These are phyloP conservation scores for Penaeus japonicus DNA, from an alignment of 1,140 invertebrate species.

Conservation along the genomic window DNA sequence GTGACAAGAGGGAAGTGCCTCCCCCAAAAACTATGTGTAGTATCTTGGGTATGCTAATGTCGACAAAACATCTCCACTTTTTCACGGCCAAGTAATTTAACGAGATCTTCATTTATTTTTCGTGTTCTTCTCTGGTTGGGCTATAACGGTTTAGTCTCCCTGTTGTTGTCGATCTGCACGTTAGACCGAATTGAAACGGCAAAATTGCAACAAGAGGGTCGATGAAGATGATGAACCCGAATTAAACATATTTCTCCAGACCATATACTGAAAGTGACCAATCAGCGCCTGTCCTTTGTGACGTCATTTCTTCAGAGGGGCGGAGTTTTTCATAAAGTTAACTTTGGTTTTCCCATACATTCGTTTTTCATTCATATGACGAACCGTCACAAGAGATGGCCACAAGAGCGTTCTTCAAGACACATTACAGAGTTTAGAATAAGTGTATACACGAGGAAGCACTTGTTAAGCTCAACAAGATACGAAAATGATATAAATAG, in stretches of 20 bases:
- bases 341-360: neutral
- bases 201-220: neutral
- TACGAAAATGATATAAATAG: constrained; percentile 19
- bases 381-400: too few relatives aligned
- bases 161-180: neutral
- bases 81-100: neutral
- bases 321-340: too few relatives aligned
- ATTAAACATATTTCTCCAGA: neutral
- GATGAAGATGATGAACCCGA: neutral
- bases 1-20: too few relatives aligned
- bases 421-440: too few relatives aligned
- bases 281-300: neutral
- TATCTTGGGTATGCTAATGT: constrained; percentile 45
- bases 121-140: neutral
- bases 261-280: constrained; percentile 23
- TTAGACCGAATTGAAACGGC: neutral
- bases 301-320: neutral
- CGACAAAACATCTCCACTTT: neutral
- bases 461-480: neutral
- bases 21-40: constrained; percentile 29
- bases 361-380: neutral
- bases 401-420: too few relatives aligned
- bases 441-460: neutral
- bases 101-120: constrained; percentile 8
- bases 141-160: neutral